phyloP scores from a whole-genome alignment of 2,113 vertebrate species.

The Shinisaurus crocodilurus region DNA sequence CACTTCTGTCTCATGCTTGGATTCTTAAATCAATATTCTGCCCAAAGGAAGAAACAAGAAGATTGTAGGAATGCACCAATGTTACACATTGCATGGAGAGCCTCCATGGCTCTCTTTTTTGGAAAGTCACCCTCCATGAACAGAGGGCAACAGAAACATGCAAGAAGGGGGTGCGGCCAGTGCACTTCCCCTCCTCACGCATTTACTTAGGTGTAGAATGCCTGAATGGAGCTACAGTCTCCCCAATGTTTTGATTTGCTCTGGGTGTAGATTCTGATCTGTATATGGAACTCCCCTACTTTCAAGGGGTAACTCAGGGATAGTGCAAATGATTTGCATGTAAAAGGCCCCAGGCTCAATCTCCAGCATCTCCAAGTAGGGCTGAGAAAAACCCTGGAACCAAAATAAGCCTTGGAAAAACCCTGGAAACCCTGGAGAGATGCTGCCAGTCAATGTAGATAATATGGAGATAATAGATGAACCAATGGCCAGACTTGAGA shows the following conservation, averaged over 20 bases:
- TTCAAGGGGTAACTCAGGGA: not conserved
- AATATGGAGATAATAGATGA: not conserved
- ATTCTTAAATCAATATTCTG: slow-evolving; percentile 4
- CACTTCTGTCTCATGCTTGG: slow-evolving; percentile 35
- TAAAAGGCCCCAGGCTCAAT: not conserved
- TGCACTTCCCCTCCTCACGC: not conserved
- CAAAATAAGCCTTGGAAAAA: not conserved
- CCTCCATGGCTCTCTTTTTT: not conserved
- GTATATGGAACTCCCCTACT: not conserved
- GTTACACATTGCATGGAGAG: slow-evolving; percentile 16
- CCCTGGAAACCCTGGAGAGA: not conserved
- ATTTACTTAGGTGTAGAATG: no score
- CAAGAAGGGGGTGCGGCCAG: no score
- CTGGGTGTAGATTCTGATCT: not conserved
- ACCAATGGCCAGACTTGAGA: not conserved
- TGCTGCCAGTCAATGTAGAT: not conserved
- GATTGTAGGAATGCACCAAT: not conserved
- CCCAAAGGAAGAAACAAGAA: not conserved
- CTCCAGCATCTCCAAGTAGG: not conserved
- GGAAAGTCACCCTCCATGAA: no score
- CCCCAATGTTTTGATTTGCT: not conserved
- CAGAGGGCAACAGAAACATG: no score
- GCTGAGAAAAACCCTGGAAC: not conserved
- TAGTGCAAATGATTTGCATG: slow-evolving; percentile 9
- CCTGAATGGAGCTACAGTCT: not conserved